phyloP scores from a whole-genome alignment of 2,888 invertebrate species.

The Lomographa bimaculata region DNA sequence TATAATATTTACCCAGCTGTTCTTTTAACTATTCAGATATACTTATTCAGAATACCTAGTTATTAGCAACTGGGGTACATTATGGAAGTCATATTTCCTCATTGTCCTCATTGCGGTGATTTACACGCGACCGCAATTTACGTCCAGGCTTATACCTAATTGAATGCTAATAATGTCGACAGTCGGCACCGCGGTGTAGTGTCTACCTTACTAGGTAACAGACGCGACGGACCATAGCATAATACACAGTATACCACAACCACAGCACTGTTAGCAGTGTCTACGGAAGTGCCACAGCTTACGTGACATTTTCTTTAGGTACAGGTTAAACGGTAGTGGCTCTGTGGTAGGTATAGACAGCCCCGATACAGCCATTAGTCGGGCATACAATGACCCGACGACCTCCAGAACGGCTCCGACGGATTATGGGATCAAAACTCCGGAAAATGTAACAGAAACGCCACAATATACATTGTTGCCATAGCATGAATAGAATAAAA shows the following conservation, averaged over 20 bases:
- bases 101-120: not conserved
- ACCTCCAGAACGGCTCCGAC: slow-evolving; percentile 23
- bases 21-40: too few species aligned
- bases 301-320: not conserved
- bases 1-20: too few species aligned
- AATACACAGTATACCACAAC: not conserved
- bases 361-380: slow-evolving; percentile 33
- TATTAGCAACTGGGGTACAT: too few species aligned
- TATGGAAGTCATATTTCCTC: slow-evolving; percentile 3
- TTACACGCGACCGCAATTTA: slow-evolving; percentile 6
- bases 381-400: slow-evolving; percentile 39
- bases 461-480: slow-evolving; percentile 11
- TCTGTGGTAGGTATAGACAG: slow-evolving; percentile 4
- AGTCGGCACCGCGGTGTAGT: slow-evolving; percentile 12
- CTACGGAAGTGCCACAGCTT: not conserved
- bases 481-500: slow-evolving; percentile 17
- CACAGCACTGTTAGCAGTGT: not conserved
- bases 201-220: slow-evolving; percentile 37
- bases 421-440: slow-evolving; percentile 34
- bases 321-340: not conserved
- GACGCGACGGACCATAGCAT: slow-evolving; percentile 15
- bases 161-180: slow-evolving; percentile 9
- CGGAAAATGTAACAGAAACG: slow-evolving; percentile 28
- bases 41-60: too few species aligned
- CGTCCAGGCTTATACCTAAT: slow-evolving; percentile 12